Conservation (phyloP, 1,140 invertebrate genomes). For the Heliconius congener region DNA sequence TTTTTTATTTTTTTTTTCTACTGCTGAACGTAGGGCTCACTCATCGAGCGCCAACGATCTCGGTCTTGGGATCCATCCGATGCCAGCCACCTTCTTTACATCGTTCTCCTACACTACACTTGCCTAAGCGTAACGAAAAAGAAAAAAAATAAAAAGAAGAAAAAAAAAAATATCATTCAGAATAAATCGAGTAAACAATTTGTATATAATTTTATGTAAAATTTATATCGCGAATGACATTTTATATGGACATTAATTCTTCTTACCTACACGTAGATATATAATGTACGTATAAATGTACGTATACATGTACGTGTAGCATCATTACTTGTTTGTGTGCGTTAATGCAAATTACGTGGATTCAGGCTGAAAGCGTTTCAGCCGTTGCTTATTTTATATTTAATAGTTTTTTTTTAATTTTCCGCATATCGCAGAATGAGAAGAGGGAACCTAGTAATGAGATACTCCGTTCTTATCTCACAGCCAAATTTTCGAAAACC, state of each 20-base stretch:
- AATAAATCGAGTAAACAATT: background rate
- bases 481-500: too few relatives aligned
- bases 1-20: too few relatives aligned
- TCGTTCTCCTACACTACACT: too few relatives aligned
- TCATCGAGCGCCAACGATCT: too few relatives aligned
- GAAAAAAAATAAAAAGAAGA: background rate
- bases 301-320: background rate
- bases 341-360: slow-evolving; percentile 23
- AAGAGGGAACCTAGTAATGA: too few relatives aligned
- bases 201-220: background rate
- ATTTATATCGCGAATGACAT: slow-evolving; percentile 16
- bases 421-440: too few relatives aligned
- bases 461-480: too few relatives aligned
- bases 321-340: slow-evolving; percentile 20
- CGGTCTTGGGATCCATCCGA: too few relatives aligned
- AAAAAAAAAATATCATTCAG: background rate
- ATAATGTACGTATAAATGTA: background rate
- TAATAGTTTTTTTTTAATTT: background rate
- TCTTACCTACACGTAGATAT: background rate
- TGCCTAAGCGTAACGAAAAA: too few relatives aligned
- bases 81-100: too few relatives aligned
- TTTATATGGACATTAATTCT: slow-evolving; percentile 25
- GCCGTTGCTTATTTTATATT: background rate
- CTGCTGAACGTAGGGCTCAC: too few relatives aligned
- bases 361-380: slow-evolving; percentile 7